Conservation (phyloP, 2,888 invertebrate species). For the Aphidius colemani region DNA sequence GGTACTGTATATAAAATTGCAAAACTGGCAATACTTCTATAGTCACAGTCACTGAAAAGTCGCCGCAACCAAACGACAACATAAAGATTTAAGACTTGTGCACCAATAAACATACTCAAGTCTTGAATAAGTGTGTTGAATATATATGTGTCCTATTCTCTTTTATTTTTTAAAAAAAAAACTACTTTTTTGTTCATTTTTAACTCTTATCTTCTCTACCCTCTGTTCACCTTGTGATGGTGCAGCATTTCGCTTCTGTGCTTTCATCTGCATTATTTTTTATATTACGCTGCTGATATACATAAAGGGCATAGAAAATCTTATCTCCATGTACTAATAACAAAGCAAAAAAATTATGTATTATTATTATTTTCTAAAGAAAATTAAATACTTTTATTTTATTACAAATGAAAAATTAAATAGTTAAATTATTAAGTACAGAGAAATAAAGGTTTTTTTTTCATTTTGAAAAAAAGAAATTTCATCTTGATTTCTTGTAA, state of each 20-base stretch:
- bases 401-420: neutral
- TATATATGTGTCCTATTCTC: conserved; percentile 1
- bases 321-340: neutral
- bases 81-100: conserved; percentile 60
- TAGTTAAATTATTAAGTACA: too few relatives aligned
- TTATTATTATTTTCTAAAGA: neutral
- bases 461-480: neutral
- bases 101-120: conserved; percentile 61
- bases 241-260: conserved; percentile 36
- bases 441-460: neutral
- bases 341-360: neutral
- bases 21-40: conserved; percentile 9
- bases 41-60: conserved; percentile 25
- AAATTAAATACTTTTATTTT: neutral
- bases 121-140: conserved; percentile 48
- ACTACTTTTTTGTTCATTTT: neutral
- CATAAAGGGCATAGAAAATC: neutral
- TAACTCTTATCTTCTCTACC: conserved; percentile 1
- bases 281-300: conserved; percentile 30
- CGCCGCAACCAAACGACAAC: conserved; percentile 58
- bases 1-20: conserved; percentile 7
- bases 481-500: neutral
- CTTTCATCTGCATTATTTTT: conserved; percentile 36
- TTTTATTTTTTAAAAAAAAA: neutral
- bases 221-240: conserved; percentile 37